Evolutionary conservation across 2,797 vertebrate genomes (phyloP).

Genomic region (Pipistrellus pipistrellus): DNA sequence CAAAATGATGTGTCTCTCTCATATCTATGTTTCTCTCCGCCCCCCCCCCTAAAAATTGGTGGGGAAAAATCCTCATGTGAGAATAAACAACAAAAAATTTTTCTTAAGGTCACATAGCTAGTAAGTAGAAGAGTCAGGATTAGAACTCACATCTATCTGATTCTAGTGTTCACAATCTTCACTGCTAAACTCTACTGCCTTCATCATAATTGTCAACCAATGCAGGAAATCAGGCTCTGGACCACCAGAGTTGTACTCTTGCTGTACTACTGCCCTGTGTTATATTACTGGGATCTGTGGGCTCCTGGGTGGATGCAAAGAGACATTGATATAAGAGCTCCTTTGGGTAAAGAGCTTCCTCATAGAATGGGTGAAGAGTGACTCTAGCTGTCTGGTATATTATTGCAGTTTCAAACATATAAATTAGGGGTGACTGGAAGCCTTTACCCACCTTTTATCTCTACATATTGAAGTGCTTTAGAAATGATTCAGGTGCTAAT

Average conservation of each 20-base stretch:
- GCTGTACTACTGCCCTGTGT: not conserved
- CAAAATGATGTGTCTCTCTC: too few relatives aligned
- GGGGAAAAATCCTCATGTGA: too few relatives aligned
- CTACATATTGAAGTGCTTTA: not conserved
- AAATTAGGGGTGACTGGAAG: not conserved
- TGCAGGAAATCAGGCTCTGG: not conserved
- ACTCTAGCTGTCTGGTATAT: not conserved
- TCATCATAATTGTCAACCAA: not conserved
- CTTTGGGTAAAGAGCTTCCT: not conserved
- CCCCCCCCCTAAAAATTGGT: too few relatives aligned
- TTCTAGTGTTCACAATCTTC: not conserved
- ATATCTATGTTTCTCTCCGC: too few relatives aligned
- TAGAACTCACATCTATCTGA: not conserved
- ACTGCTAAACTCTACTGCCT: not conserved
- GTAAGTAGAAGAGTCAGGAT: not conserved
- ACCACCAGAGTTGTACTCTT: not conserved
- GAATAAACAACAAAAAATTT: too few relatives aligned
- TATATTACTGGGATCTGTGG: not conserved
- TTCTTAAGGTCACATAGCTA: not conserved
- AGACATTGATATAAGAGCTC: not conserved
- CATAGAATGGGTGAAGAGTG: not conserved
- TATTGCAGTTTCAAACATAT: not conserved
- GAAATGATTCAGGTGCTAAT: not conserved
- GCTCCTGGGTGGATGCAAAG: not conserved
- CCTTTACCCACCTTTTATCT: not conserved